Evolutionary conservation across 2,888 invertebrate species (phyloP).

Genomic region (Brachypterus glaber): DNA sequence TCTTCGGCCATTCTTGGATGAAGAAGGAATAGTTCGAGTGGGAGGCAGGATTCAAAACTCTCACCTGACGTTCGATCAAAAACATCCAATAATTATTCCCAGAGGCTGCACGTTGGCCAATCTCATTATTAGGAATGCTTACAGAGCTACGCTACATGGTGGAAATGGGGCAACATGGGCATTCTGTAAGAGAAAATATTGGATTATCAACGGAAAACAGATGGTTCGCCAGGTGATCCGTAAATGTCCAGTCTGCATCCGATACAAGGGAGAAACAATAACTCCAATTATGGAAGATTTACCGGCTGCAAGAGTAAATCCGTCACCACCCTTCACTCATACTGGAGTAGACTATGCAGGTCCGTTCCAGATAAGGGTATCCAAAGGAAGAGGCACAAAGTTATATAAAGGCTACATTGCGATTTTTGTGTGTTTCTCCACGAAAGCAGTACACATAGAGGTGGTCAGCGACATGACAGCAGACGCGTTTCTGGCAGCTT

Average conservation of each 20-base stretch:
- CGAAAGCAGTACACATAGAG: slow-evolving; percentile 18
- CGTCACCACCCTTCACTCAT: slow-evolving; percentile 15
- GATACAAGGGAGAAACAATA: slow-evolving; percentile 7
- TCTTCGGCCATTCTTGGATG: no score
- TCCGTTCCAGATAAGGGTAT: slow-evolving; percentile 16
- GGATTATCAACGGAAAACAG: slow-evolving; percentile 13
- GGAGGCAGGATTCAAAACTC: no score
- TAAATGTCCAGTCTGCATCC: slow-evolving; percentile 16
- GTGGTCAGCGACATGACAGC: slow-evolving; percentile 14
- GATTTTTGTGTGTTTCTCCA: slow-evolving; percentile 17
- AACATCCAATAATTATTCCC: no score
- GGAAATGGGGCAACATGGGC: slow-evolving; percentile 1
- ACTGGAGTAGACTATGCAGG: slow-evolving; percentile 19
- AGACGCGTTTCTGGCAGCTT: slow-evolving; percentile 14
- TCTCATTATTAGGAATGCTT: no score
- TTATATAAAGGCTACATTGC: slow-evolving; percentile 17
- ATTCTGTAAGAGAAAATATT: slow-evolving; percentile 8
- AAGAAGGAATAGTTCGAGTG: no score
- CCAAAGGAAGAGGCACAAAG: slow-evolving; percentile 11
- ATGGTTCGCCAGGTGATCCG: slow-evolving; percentile 10
- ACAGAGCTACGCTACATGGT: no score
- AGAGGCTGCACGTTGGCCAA: no score
- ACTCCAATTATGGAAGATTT: slow-evolving; percentile 15
- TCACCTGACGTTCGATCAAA: no score
- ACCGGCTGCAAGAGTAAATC: slow-evolving; percentile 14